Conservation (phyloP, 2,113 vertebrate genomes). For the Tringa solitaria region DNA sequence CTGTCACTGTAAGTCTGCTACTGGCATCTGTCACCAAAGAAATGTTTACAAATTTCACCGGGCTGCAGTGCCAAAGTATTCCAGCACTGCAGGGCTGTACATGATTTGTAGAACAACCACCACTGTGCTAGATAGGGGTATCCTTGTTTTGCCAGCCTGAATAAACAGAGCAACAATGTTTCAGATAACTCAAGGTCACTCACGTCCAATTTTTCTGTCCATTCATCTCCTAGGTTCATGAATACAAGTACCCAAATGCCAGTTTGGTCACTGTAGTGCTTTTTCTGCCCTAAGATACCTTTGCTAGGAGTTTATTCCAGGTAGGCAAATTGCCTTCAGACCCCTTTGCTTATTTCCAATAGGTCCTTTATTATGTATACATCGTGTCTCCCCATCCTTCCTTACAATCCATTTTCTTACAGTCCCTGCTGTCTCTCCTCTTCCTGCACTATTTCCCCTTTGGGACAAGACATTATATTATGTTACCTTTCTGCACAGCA, state of each 20-base stretch:
- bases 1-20: slow-evolving; percentile 61
- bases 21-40: slow-evolving; percentile 59
- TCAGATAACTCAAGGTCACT: slow-evolving; percentile 36
- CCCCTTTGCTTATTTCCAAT: not conserved
- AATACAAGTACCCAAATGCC: not conserved
- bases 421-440: not conserved
- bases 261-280: not conserved
- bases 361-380: not conserved
- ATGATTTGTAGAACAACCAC: slow-evolving; percentile 32
- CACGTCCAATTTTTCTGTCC: not conserved
- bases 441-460: not conserved
- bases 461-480: not conserved
- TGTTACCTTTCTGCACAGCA: not conserved
- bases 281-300: not conserved
- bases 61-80: slow-evolving; percentile 35
- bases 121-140: not conserved
- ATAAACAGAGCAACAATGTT: slow-evolving; percentile 33
- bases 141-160: slow-evolving; percentile 38
- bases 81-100: not conserved
- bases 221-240: not conserved
- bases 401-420: not conserved
- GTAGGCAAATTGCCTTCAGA: not conserved
- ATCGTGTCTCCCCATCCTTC: not conserved
- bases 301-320: not conserved
- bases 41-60: slow-evolving; percentile 48